phyloP scores from a whole-genome alignment of 2,888 invertebrate species.

The Diaphora mendica region DNA sequence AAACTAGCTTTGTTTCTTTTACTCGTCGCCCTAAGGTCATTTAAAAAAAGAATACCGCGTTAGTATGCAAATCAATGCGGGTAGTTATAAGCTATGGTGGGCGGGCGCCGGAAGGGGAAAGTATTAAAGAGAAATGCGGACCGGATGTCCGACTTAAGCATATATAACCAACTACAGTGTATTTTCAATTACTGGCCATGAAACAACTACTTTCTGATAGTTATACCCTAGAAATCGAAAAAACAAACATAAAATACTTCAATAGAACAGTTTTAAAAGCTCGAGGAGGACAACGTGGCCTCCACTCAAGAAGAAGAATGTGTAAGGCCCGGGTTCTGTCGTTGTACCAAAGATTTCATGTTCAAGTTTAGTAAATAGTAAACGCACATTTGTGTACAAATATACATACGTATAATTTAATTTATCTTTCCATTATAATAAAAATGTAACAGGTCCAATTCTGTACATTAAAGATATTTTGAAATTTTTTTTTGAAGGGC shows the following conservation, averaged over 20 bases:
- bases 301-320: too few relatives aligned
- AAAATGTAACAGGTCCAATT: too few relatives aligned
- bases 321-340: not conserved
- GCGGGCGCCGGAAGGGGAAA: slow-evolving; percentile 55
- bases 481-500: too few relatives aligned
- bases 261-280: not conserved
- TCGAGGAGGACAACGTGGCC: too few relatives aligned
- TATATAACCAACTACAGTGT: slow-evolving; percentile 31
- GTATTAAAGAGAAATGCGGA: slow-evolving; percentile 64
- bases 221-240: slow-evolving; percentile 63
- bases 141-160: slow-evolving; percentile 72
- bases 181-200: slow-evolving; percentile 36
- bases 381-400: too few relatives aligned
- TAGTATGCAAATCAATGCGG: slow-evolving; percentile 58
- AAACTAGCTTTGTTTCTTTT: not conserved
- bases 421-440: too few relatives aligned
- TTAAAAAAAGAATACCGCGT: slow-evolving; percentile 44
- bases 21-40: slow-evolving; percentile 19
- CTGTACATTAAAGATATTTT: too few relatives aligned
- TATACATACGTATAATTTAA: too few relatives aligned
- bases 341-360: too few relatives aligned
- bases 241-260: not conserved
- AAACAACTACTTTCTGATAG: slow-evolving; percentile 54
- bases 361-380: too few relatives aligned
- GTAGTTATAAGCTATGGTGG: slow-evolving; percentile 31